phyloP scores from a whole-genome alignment of 2,113 vertebrate species.

The Corynorhinus townsendii region DNA sequence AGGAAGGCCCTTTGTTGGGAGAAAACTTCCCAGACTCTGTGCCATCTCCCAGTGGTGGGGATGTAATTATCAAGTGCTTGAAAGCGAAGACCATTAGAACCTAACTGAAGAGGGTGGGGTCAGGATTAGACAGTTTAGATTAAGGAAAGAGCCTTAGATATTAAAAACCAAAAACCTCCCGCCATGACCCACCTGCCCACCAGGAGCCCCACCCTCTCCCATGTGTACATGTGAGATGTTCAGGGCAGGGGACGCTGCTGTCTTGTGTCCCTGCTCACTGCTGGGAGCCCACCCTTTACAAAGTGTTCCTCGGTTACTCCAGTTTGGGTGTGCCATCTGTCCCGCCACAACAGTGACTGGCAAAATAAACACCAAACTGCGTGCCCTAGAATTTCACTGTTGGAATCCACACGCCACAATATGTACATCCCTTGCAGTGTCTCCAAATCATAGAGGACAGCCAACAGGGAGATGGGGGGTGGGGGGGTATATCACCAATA shows the following conservation, averaged over 20 bases:
- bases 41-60: not conserved
- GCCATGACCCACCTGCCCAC: accelerated
- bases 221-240: not conserved
- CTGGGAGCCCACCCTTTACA: not conserved
- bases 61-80: not conserved
- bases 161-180: not conserved
- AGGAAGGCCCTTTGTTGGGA: accelerated
- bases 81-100: not conserved
- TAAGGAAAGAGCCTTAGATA: not conserved
- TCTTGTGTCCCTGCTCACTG: not conserved
- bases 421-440: not conserved
- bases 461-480: not conserved
- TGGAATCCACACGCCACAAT: not conserved
- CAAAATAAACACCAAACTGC: not conserved
- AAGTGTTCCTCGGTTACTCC: not conserved
- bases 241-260: not conserved
- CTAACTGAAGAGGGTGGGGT: not conserved
- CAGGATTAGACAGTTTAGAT: not conserved
- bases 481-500: not conserved
- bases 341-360: not conserved
- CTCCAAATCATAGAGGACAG: not conserved
- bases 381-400: slow-evolving; percentile 12
- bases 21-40: not conserved
- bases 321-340: not conserved
- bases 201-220: not conserved